A percentile compares a stretch with the other conserved stretches of the same genome.
Conservation (phyloP, 2,888 invertebrate species). For the Sinohyriopsis cumingii region DNA sequence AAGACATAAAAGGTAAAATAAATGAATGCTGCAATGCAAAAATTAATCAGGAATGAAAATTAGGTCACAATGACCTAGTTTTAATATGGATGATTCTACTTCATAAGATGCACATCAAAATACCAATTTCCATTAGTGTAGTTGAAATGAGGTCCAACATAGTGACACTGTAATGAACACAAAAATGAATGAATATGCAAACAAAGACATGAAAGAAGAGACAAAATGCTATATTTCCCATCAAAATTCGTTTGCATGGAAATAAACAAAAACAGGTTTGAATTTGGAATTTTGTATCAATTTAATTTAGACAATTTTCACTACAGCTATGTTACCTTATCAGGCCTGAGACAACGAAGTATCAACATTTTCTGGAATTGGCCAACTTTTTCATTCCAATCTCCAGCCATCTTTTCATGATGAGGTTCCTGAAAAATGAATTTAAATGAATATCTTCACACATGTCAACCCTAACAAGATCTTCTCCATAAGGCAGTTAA, state of each 20-base stretch:
- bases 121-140: too few relatives aligned
- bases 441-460: not conserved
- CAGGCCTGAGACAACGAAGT: conserved; percentile 72
- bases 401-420: conserved; percentile 65
- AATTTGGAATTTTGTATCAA: not conserved
- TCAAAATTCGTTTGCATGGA: not conserved
- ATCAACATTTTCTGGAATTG: conserved; percentile 71
- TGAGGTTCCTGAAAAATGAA: conserved; percentile 61
- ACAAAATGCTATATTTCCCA: not conserved
- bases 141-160: too few relatives aligned
- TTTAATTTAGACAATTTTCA: not conserved
- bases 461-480: too few relatives aligned
- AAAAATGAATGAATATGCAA: not conserved
- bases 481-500: too few relatives aligned
- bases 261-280: not conserved
- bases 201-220: not conserved
- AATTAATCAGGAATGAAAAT: too few relatives aligned
- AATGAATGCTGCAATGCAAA: too few relatives aligned
- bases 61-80: too few relatives aligned
- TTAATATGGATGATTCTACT: too few relatives aligned
- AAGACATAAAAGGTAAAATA: too few relatives aligned
- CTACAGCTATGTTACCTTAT: conserved; percentile 64
- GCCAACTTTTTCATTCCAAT: conserved; percentile 68
- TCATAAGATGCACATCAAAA: too few relatives aligned
- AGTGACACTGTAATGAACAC: not conserved